Percentiles rank a stretch among this genome's conserved stretches.
Conservation (phyloP, 2,113 vertebrate genomes). For the Leuciscus idus region DNA sequence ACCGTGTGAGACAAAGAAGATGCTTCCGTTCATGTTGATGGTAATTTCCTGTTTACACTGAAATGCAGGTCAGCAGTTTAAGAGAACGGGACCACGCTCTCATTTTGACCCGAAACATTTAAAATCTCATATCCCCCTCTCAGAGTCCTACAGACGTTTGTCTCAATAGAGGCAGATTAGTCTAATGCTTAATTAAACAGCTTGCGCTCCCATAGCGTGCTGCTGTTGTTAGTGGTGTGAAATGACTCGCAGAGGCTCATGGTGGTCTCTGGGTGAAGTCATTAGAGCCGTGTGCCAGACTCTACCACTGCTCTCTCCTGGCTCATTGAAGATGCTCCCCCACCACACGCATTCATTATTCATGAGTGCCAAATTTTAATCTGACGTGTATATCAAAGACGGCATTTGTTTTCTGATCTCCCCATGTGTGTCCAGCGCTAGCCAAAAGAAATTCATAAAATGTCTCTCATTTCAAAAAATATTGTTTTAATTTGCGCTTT, state of each 20-base stretch:
- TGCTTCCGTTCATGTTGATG: constrained; percentile 73
- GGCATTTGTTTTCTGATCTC: constrained; percentile 17
- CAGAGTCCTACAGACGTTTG: not conserved
- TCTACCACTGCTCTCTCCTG: constrained; percentile 60
- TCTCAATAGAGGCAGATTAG: constrained; percentile 53
- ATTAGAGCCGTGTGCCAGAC: constrained; percentile 68
- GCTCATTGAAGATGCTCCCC: constrained; percentile 73
- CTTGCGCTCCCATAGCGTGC: constrained; percentile 53
- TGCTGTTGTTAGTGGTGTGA: constrained; percentile 49
- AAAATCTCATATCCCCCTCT: not conserved
- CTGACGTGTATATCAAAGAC: constrained; percentile 71
- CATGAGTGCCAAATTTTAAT: constrained; percentile 69
- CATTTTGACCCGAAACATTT: constrained; percentile 12
- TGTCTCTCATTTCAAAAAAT: not conserved
- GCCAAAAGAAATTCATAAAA: constrained; percentile 4
- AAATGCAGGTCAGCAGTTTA: constrained; percentile 67
- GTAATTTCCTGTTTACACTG: constrained; percentile 78
- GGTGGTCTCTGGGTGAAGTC: constrained; percentile 69
- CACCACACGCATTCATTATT: constrained; percentile 71
- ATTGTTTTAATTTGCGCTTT: not conserved
- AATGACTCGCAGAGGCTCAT: not conserved
- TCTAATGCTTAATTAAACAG: constrained; percentile 70
- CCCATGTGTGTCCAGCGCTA: constrained; percentile 1
- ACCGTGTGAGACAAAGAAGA: constrained; percentile 56
- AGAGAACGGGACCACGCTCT: constrained; percentile 41